Base-by-base conservation (phyloP, 2,888 invertebrate species). In the Stenurella melanura region DNA sequence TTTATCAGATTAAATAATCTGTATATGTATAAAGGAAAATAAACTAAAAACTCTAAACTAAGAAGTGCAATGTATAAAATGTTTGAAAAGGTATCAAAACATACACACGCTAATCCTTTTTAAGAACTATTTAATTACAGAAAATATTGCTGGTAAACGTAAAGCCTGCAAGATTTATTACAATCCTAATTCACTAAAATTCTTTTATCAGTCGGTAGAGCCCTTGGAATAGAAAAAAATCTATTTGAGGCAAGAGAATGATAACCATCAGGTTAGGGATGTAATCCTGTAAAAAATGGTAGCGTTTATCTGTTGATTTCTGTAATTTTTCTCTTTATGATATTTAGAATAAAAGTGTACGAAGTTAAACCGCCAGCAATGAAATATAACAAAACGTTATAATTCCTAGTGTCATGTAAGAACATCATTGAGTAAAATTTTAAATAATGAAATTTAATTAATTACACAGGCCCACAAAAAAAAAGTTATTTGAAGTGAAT, bases 181-280 rank as follows among this genome's bases (percentile, higher is more conserved):
- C 18, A 26, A n/a, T n/a, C 30, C 42, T 58, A 42, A 60, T 58
- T 70, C 42, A 42, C 70, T 58, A 38, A 38, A 70, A 70, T 21
- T 15, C 58, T 70, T 70, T 70, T 58, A 60, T 70, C 70, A 70
- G 60, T 70, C 50, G 58, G 50, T 60, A 30, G 58, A 38, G 42
- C 30, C 60, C 21, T 15, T 19, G n/a, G 60, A 42, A 61, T 30
- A 58, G 64, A 70, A 70, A 69, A n/a, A 68, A 70, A 70, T 70
- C 60, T 70, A 70, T 70, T 70, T 50, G 42, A 60, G 70, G 15
- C 70, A 70, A 58, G 58, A 60, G 70, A 38, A 60, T 60, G 70
- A 70, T 70, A 70, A 70, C 70, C 70, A 70, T 70, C 70, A 70
- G 70, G 70, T 70, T 61, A 58, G 34, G 58, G 58, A 18, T 19